These are phyloP conservation scores for Lucifuga dentata DNA, from an alignment of 2,113 vertebrate genomes.

Conservation along the genomic window DNA sequence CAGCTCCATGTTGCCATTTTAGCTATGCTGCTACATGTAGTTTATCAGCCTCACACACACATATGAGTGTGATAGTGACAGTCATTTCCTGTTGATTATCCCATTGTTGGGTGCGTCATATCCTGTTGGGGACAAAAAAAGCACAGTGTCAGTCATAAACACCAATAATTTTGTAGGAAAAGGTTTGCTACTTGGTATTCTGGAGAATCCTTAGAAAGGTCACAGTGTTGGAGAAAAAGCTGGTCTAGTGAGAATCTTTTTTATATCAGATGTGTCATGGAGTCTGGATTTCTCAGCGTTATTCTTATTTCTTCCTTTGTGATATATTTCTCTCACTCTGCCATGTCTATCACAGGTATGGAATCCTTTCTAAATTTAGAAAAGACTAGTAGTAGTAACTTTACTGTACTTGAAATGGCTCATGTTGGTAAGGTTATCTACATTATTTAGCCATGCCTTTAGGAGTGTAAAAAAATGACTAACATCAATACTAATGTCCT, in stretches of 20 bases:
- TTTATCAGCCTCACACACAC: slow-evolving; percentile 63
- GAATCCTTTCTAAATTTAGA: slow-evolving; percentile 7
- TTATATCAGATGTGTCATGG: slow-evolving; percentile 62
- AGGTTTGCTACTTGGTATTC: slow-evolving; percentile 37
- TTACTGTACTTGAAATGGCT: background rate
- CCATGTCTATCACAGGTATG: slow-evolving; percentile 68
- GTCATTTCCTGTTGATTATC: slow-evolving; percentile 75
- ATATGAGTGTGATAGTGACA: slow-evolving; percentile 29
- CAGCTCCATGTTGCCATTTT: slow-evolving; percentile 9
- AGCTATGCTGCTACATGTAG: background rate
- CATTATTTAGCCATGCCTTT: slow-evolving; percentile 6
- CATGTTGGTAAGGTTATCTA: background rate
- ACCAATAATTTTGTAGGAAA: slow-evolving; percentile 30
- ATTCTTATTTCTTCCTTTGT: slow-evolving; percentile 45
- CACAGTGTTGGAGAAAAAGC: slow-evolving; percentile 41
- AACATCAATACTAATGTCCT: background rate
- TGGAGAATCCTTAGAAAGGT: slow-evolving; percentile 43
- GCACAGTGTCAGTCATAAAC: slow-evolving; percentile 53
- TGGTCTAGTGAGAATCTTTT: slow-evolving; percentile 24
- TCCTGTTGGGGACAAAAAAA: slow-evolving; percentile 60
- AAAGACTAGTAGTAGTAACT: too few relatives aligned
- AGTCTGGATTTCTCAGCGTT: slow-evolving; percentile 54
- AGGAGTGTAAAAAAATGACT: slow-evolving; percentile 5
- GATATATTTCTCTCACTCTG: slow-evolving; percentile 17
- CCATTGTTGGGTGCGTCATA: slow-evolving; percentile 24